Evolutionary conservation across 2,888 invertebrate species (phyloP), one percentile per base, ranked within the genome.

Genomic region (Apodemia duryi): DNA sequence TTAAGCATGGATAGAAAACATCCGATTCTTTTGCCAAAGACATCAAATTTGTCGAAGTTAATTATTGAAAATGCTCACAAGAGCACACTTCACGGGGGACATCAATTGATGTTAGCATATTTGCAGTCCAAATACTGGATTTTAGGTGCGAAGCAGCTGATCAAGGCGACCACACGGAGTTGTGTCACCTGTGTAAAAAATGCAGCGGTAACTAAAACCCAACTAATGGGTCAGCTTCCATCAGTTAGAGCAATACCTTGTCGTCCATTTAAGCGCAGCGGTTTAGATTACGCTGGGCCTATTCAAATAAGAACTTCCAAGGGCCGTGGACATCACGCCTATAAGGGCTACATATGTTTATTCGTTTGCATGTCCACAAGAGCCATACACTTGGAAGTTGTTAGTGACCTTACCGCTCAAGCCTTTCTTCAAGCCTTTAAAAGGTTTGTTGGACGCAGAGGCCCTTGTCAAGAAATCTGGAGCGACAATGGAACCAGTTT

Each of bases 361-460:
- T 28, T 52, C 7, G 51, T 52, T 28, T 52, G 51, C 5, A 21
- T 52, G 51, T n/a, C 51, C 21, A 52, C 21, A 11, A 66, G 63
- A 43, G 61, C 63, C 32, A 35, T 66, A 41, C 66, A 66, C 62
- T 54, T 66, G 6, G 62, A 66, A 28, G 32, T 52, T 10, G 64
- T 64, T 1, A 49, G 57, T 43, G 64, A 66, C 32, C 11, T 66
- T 29, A 64, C 64, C 1, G 41, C 64, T n/a, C 28, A 61, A 54
- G 57, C 52, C 11, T 66, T 66, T 57, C 11, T 66, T 13, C 62
- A 64, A 6, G 64, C 62, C 28, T 64, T 66, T 64, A 54, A 60
- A 21, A 51, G 62, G 32, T 38, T 66, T 52, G 66, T 46, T 61
- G 29, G 52, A 38, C 32, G 4, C 21, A 29, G 71, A 28, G 68